Percentiles rank a stretch among this genome's conserved stretches.
Conservation (phyloP, 2,113 vertebrate species). For the Rhea pennata region DNA sequence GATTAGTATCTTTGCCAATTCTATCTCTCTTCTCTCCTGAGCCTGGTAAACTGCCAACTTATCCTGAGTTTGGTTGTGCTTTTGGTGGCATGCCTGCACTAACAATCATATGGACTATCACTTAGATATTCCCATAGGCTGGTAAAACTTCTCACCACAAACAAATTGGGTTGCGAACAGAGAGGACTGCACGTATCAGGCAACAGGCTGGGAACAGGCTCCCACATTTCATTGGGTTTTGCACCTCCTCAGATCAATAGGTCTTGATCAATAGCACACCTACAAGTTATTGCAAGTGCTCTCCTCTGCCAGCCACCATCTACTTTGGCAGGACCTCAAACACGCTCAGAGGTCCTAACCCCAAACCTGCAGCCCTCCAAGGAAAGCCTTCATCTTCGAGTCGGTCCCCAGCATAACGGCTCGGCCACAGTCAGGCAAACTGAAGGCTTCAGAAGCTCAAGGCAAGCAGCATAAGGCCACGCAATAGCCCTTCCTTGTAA, state of each 20-base stretch:
- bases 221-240: background rate
- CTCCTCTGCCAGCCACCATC: background rate
- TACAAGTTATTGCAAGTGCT: background rate
- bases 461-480: background rate
- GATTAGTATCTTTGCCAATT: background rate
- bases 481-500: conserved; percentile 53
- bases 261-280: background rate
- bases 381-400: background rate
- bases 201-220: accelerated
- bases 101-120: background rate
- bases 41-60: background rate
- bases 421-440: background rate
- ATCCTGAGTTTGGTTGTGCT: background rate
- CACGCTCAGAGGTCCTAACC: background rate
- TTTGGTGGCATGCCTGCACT: background rate
- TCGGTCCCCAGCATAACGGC: background rate
- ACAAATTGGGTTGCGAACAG: too few species aligned
- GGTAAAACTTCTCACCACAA: too few species aligned
- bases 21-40: background rate
- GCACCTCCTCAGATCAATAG: background rate
- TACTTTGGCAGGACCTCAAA: background rate
- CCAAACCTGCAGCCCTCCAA: background rate
- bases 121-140: too few species aligned
- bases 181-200: background rate
- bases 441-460: conserved; percentile 9